Percentiles rank a stretch among this genome's conserved stretches.
phyloP scores from a whole-genome alignment of 2,797 vertebrate species.

The Microcaecilia unicolor region DNA sequence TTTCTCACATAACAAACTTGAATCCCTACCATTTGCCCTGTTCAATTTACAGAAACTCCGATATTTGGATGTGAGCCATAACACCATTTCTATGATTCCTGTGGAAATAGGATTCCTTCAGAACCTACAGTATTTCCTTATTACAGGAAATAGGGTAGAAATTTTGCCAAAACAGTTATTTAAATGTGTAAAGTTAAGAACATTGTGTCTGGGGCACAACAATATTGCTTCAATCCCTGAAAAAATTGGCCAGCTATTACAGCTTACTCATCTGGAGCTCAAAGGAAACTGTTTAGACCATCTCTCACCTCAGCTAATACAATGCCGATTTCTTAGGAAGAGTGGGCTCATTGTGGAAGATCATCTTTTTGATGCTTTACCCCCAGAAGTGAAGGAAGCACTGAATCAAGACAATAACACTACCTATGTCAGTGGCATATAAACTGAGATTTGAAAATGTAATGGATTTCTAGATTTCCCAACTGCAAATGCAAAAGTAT shows the following conservation, averaged over 20 bases:
- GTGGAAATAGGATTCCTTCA: constrained; percentile 82
- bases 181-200: constrained; percentile 88
- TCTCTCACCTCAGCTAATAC: constrained; percentile 78
- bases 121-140: constrained; percentile 88
- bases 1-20: constrained; percentile 94
- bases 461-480: too few species aligned
- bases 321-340: constrained; percentile 80
- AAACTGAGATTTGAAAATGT: too few species aligned
- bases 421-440: constrained; percentile 78
- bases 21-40: constrained; percentile 77
- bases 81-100: constrained; percentile 77
- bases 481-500: constrained; percentile 26
- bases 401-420: constrained; percentile 86
- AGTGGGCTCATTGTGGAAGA: constrained; percentile 87
- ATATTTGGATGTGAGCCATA: constrained; percentile 88
- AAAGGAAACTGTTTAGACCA: constrained; percentile 95
- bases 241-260: constrained; percentile 75
- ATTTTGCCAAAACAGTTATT: constrained; percentile 89
- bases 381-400: constrained; percentile 84
- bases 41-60: constrained; percentile 90
- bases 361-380: constrained; percentile 90
- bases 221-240: constrained; percentile 80
- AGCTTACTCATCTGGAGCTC: constrained; percentile 86
- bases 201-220: constrained; percentile 87
- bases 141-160: constrained; percentile 89